Conservation (phyloP, 1,140 invertebrate species). For the Antheraea mylitta region DNA sequence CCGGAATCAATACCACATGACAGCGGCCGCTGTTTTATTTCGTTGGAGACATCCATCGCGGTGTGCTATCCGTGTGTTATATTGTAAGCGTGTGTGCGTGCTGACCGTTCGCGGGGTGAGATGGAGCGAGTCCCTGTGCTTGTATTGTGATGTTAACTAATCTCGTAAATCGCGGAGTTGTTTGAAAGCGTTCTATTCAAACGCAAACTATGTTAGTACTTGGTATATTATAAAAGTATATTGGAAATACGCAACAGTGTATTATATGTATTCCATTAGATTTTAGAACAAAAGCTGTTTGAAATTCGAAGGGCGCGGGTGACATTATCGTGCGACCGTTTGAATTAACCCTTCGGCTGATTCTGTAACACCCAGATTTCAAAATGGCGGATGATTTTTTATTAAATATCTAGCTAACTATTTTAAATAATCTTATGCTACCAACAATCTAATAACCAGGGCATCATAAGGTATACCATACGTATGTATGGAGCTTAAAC, state of each 20-base stretch:
- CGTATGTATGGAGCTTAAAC: too few relatives aligned
- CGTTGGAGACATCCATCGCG: constrained; percentile 49
- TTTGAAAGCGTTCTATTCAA: neutral
- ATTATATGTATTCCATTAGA: neutral
- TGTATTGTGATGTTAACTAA: constrained; percentile 11
- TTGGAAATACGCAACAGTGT: neutral
- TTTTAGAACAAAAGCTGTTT: neutral
- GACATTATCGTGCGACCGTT: too few relatives aligned
- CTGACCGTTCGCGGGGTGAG: neutral
- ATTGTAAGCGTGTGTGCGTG: constrained; percentile 30
- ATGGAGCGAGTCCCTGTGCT: neutral
- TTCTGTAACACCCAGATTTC: too few relatives aligned
- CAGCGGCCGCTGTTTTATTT: constrained; percentile 58
- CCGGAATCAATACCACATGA: constrained; percentile 68
- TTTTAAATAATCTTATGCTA: too few relatives aligned
- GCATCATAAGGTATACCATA: too few relatives aligned
- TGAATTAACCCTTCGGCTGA: too few relatives aligned
- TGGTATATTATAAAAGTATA: neutral
- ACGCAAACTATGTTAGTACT: neutral
- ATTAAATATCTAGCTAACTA: too few relatives aligned
- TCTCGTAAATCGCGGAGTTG: neutral
- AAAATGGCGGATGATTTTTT: too few relatives aligned
- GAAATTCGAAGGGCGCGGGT: neutral
- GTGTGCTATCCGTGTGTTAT: neutral
- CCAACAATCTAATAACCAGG: too few relatives aligned